Conservation (phyloP, 2,888 invertebrate genomes). For the Aphelenchoides bicaudatus region DNA sequence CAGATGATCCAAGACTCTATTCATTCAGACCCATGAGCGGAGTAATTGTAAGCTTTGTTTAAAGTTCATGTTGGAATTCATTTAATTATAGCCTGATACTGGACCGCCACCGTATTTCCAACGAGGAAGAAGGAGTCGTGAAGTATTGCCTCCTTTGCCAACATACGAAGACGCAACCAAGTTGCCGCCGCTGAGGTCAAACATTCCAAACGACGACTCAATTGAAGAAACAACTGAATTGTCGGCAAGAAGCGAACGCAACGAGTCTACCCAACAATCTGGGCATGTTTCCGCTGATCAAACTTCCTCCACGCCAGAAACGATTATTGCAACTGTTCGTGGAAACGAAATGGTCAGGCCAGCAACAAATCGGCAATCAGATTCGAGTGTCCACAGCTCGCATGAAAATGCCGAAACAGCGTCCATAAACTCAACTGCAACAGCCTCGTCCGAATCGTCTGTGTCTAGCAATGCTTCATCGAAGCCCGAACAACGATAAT, state of each 20-base stretch:
- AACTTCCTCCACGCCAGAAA: background rate
- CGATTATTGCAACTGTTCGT: background rate
- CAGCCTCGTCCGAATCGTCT: background rate
- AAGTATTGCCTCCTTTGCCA: slow-evolving; percentile 52
- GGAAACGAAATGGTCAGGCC: slow-evolving; percentile 7
- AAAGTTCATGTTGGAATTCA: too few species aligned
- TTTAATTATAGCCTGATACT: slow-evolving; percentile 26
- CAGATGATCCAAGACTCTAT: slow-evolving; percentile 24
- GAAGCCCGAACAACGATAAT: too few species aligned
- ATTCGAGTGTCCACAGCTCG: background rate
- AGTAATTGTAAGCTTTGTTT: too few species aligned
- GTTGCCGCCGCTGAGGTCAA: slow-evolving; percentile 44
- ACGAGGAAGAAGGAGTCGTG: slow-evolving; percentile 35
- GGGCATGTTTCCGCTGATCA: background rate
- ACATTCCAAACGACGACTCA: background rate
- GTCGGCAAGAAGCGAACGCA: background rate
- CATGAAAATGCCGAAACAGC: slow-evolving; percentile 5
- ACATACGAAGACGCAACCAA: slow-evolving; percentile 59
- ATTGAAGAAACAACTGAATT: slow-evolving; percentile 7
- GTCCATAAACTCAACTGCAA: background rate
- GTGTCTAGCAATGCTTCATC: too few species aligned
- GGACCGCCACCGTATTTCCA: slow-evolving; percentile 55
- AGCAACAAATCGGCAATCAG: background rate
- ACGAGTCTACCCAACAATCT: background rate
- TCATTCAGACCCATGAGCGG: slow-evolving; percentile 29